Evolutionary conservation across 2,797 vertebrate species (phyloP), one percentile per base, ranked within the genome.

Genomic region (Taeniopygia guttata): DNA sequence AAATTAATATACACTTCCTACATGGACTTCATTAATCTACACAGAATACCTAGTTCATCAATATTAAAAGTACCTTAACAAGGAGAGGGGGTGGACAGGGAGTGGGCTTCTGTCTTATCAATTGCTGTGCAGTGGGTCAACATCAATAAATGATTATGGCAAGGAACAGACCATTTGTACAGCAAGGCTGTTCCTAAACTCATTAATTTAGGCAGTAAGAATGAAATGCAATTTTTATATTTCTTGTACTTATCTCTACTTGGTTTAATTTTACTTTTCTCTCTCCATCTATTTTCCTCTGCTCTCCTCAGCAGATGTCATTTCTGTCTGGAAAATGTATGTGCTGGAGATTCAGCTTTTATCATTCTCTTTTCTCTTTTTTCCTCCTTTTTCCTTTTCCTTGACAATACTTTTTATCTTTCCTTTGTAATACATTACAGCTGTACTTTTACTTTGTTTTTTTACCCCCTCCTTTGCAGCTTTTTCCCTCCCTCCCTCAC

Each of bases 11-110:
- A 52, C 19, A 13, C 8, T 68, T 89, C 48, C 51, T 42, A 22
- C 34, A 4, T 34, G 77, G 51, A 32, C 46, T 95, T 89, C 82
- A 91, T 95, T 87, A 93, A 93, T 87, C 73, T 78, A n/a, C 58
- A 32, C 1, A 15, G 51, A 77, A 45, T 36, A 68, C 18, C 10
- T 23, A 6, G 1, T 55, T 62, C 82, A 92, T 95, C 89, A 87
- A 66, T 89, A 90, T 89, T 92, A 94, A 88, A 93, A 92, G 54
- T 23, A 66, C 34, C 70, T 95, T 95, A 91, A 80, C n/a, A 66
- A 88, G 84, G 76, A 86, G n/a, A 69, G 76, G 78, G 62, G 79
- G 51, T 18, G 36, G 84, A 70, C 25, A 46, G 17, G 10, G 49
- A 70, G 54, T 15, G 3, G 11, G 38, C 14, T 11, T 62, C 32